Percentiles rank a stretch among this genome's conserved stretches.
These are phyloP conservation scores for Propithecus deckenii DNA, from an alignment of 2,797 vertebrate genomes.

Conservation along the genomic window DNA sequence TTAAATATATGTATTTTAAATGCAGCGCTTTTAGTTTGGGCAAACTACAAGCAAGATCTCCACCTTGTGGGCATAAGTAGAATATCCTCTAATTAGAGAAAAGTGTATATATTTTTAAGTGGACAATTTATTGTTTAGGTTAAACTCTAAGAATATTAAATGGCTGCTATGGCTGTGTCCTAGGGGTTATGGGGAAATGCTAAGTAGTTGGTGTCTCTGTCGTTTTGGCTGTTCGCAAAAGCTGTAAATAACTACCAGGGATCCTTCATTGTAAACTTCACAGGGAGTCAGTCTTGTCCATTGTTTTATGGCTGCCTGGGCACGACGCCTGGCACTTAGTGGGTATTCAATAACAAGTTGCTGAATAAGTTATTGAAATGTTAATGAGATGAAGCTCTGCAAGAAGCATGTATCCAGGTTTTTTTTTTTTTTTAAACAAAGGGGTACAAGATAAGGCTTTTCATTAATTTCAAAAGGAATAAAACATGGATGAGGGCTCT, in stretches of 20 bases:
- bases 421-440: neutral
- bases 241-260: neutral
- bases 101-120: neutral
- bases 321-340: conserved; percentile 15
- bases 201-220: neutral
- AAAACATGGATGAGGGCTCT: neutral
- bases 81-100: conserved; percentile 47
- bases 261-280: neutral
- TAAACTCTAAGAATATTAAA: conserved; percentile 27
- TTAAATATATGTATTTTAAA: neutral
- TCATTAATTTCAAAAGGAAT: neutral
- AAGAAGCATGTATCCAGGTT: neutral
- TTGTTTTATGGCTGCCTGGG: neutral
- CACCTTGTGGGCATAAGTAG: conserved; percentile 77
- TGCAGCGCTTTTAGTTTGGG: neutral
- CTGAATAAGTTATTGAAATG: neutral
- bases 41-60: conserved; percentile 75
- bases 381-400: neutral
- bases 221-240: conserved; percentile 9
- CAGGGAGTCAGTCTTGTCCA: neutral
- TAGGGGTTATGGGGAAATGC: neutral
- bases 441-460: neutral
- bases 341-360: neutral
- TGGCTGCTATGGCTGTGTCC: neutral
- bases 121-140: neutral